Evolutionary conservation across 2,888 invertebrate species (phyloP).

Genomic region (Drosophila anomalipes): DNA sequence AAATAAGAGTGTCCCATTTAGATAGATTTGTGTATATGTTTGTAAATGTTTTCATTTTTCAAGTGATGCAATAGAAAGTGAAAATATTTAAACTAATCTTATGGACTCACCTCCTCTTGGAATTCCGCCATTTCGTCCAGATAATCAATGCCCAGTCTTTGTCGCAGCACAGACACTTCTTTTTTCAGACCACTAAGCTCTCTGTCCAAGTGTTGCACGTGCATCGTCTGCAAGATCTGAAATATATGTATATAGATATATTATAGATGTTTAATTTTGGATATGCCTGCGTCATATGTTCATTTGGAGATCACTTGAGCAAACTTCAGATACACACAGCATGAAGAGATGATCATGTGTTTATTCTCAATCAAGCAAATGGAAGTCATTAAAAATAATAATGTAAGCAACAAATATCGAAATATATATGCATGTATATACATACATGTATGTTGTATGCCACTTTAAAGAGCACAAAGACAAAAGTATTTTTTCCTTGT

Average conservation of each 20-base stretch:
- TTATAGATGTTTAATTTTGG: not conserved
- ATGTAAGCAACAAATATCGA: conserved; percentile 33
- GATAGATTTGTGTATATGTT: not conserved
- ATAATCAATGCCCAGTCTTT: conserved; percentile 82
- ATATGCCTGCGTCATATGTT: conserved; percentile 32
- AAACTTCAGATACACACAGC: conserved; percentile 14
- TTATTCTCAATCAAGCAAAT: conserved; percentile 40
- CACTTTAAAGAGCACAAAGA: not conserved
- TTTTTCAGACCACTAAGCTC: conserved; percentile 79
- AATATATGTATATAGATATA: conserved; percentile 1
- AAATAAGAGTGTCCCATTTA: conserved; percentile 62
- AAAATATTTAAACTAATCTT: conserved; percentile 1
- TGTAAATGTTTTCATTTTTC: conserved; percentile 13
- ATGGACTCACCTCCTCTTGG: conserved; percentile 82
- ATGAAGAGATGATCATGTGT: conserved; percentile 45
- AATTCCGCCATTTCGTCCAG: conserved; percentile 84
- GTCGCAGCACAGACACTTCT: conserved; percentile 80
- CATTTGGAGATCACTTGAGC: conserved; percentile 45
- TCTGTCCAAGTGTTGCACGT: conserved; percentile 76
- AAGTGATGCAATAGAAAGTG: conserved; percentile 27
- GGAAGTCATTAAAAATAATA: conserved; percentile 37
- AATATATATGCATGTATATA: not conserved
- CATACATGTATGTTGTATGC: not conserved
- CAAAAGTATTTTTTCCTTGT: not conserved
- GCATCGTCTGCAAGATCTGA: conserved; percentile 83